Base-by-base conservation (phyloP, 2,797 vertebrate genomes). In the Mormyrus hasselquistii region DNA sequence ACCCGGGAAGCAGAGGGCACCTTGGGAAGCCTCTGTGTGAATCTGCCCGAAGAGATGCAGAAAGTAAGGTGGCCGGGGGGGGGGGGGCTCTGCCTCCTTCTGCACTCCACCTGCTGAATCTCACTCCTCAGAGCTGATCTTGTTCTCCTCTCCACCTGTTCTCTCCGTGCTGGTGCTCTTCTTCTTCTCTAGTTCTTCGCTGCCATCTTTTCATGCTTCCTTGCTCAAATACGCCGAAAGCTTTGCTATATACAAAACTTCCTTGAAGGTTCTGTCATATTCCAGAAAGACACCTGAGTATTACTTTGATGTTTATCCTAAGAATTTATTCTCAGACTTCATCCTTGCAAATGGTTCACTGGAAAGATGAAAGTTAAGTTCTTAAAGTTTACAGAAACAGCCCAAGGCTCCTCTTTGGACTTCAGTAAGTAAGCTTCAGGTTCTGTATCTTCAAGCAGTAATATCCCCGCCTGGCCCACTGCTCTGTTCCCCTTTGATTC, bases 1-100 rank as follows among this genome's bases (percentile, higher is more conserved):
- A 89, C 87, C 50, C 88, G 92, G 84, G 94, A 93, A 89, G 94
- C 94, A 90, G 94, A 95, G 92, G 90, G 95, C 89, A 94, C 94
- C 90, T 83, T 93, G 84, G 86, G 92, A 19, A 92, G 93, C 49
- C 92, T 94, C 5, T 52, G 89, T 88, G 90, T 55, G 1, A 92
- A 88, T 25, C 91, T 90, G 25, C 91, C 91, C 38, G 91, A 93
- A 89, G 95, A 95, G 76, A 87, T 90, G 92, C 94, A 93, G 86
- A 95, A 96, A 95, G 97, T 97, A 97, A 97, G 97, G 92, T 59
- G 89, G 85, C 52, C 50, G 47, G 84, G 44, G 82, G 49, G n/a
- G n/a, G n/a, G 7, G 10, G 10, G 12, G 86, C 83, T 91, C 90
- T 90, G 6, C 50, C 88, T 44, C 89, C 7, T 73, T 86, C 79